phyloP scores from a whole-genome alignment of 2,113 vertebrate genomes.

The Larimichthys crocea region DNA sequence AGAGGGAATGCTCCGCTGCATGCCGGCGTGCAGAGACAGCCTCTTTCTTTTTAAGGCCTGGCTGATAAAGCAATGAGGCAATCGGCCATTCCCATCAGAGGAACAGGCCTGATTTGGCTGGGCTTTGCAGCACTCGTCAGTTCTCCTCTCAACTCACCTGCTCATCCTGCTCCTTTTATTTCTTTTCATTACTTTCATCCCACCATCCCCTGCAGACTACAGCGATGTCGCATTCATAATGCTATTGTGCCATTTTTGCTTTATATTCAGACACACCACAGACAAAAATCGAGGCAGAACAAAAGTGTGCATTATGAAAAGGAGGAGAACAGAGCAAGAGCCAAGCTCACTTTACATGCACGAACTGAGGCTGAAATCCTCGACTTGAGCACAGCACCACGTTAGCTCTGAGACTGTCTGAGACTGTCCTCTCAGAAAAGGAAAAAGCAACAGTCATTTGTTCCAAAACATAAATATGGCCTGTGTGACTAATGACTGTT shows the following conservation, averaged over 20 bases:
- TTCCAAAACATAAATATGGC: background rate
- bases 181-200: slow-evolving; percentile 21
- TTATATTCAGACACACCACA: background rate
- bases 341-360: background rate
- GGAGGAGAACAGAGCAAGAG: background rate
- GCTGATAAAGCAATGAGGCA: slow-evolving; percentile 66
- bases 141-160: slow-evolving; percentile 34
- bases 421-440: background rate
- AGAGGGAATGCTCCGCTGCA: slow-evolving; percentile 38
- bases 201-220: background rate
- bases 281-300: background rate
- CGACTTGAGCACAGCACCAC: background rate
- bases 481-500: background rate
- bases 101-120: slow-evolving; percentile 38
- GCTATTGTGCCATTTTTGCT: background rate
- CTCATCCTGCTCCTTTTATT: slow-evolving; percentile 28
- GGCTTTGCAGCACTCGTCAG: slow-evolving; percentile 18
- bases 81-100: slow-evolving; percentile 65
- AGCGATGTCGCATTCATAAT: background rate
- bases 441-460: background rate
- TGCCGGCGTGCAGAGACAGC: slow-evolving; percentile 34
- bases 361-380: background rate
- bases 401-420: background rate
- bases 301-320: background rate
- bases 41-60: slow-evolving; percentile 59